These are phyloP conservation scores for Mobula birostris DNA, from an alignment of 2,113 vertebrate species.

Conservation along the genomic window DNA sequence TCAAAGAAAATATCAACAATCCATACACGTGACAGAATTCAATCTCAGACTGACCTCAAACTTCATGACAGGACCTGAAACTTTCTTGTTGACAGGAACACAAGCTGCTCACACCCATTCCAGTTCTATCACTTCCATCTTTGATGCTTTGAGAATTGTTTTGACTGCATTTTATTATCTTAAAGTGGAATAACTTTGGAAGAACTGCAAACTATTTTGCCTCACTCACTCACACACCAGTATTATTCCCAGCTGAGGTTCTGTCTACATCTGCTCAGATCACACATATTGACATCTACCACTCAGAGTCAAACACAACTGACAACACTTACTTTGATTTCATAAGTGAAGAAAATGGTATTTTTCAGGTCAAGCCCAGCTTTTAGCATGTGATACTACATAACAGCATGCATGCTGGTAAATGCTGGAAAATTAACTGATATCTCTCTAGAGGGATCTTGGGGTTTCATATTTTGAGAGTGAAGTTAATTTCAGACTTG, in stretches of 20 bases:
- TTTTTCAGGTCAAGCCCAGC: background rate
- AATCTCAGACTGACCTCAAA: background rate
- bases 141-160: constrained; percentile 26
- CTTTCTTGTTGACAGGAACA: background rate
- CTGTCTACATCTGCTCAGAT: background rate
- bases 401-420: background rate
- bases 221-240: background rate
- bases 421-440: background rate
- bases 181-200: background rate
- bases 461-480: background rate
- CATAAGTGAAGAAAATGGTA: background rate
- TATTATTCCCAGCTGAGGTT: constrained; percentile 17
- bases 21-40: background rate
- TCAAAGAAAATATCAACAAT: background rate
- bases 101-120: background rate
- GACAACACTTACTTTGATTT: background rate
- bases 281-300: background rate
- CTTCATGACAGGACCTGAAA: background rate
- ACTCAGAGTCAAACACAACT: background rate
- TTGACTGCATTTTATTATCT: background rate
- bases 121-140: background rate
- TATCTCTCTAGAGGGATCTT: background rate
- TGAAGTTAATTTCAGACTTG: background rate
- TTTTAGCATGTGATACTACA: background rate
- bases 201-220: background rate